Percentiles rank a stretch among this genome's conserved stretches.
These are phyloP conservation scores for Halichoeres trimaculatus DNA, from an alignment of 2,113 vertebrate species.

Conservation along the genomic window DNA sequence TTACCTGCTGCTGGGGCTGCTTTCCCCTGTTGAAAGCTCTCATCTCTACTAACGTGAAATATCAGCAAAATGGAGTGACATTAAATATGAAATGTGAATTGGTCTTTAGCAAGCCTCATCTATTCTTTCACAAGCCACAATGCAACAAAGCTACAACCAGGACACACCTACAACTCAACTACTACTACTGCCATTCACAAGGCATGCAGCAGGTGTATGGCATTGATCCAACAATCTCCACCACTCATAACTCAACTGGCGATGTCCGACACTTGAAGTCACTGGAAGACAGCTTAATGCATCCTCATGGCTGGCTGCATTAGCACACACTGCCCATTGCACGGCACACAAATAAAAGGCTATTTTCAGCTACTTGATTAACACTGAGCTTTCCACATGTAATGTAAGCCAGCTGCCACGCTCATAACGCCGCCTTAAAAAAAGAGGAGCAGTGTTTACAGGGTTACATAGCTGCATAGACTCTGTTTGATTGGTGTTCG, in stretches of 20 bases:
- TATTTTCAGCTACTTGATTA: constrained; percentile 74
- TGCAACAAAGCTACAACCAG: constrained; percentile 1
- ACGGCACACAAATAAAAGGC: constrained; percentile 58
- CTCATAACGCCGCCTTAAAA: constrained; percentile 35
- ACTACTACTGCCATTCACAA: not conserved
- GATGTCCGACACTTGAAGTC: constrained; percentile 10
- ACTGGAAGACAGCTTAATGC: constrained; percentile 19
- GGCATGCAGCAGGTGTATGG: constrained; percentile 24
- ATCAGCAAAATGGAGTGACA: not conserved
- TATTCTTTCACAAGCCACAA: not conserved
- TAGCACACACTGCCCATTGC: constrained; percentile 36
- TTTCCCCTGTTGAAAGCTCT: not conserved
- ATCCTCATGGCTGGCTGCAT: constrained; percentile 45
- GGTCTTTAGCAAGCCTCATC: not conserved
- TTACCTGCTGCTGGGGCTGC: too few relatives aligned
- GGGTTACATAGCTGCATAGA: constrained; percentile 48
- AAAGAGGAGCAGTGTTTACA: constrained; percentile 60
- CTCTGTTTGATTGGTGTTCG: constrained; percentile 54
- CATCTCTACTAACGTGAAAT: not conserved
- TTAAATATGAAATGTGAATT: not conserved
- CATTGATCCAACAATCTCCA: not conserved
- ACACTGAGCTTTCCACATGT: constrained; percentile 56
- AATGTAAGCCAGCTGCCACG: constrained; percentile 71
- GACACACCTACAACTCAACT: not conserved
- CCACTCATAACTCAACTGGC: constrained; percentile 14